Conservation (phyloP, 2,113 vertebrate genomes). For the Zosterops borbonicus region DNA sequence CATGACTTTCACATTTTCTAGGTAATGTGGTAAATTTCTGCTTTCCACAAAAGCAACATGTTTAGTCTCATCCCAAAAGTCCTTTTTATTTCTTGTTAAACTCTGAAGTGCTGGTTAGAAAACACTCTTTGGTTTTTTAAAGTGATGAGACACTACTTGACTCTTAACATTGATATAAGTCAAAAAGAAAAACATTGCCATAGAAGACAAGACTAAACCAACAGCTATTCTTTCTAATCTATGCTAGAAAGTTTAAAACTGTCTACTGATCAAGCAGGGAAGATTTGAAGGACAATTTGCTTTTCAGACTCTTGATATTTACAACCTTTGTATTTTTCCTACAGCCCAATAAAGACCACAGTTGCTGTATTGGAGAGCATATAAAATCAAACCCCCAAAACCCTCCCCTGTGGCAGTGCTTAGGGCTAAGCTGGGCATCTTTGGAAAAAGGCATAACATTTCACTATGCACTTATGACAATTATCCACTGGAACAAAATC, state of each 20-base stretch:
- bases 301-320: not conserved
- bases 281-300: not conserved
- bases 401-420: not conserved
- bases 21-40: not conserved
- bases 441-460: slow-evolving; percentile 28
- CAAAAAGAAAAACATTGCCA: not conserved
- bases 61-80: not conserved
- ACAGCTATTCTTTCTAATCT: not conserved
- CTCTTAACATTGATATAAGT: not conserved
- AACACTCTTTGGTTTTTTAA: not conserved
- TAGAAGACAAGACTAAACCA: not conserved
- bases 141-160: not conserved
- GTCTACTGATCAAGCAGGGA: not conserved
- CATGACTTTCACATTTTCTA: not conserved
- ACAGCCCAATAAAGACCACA: not conserved
- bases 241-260: not conserved
- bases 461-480: slow-evolving; percentile 19
- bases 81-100: not conserved
- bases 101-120: not conserved
- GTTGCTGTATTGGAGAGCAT: not conserved
- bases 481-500: slow-evolving; percentile 30
- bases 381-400: not conserved
- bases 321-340: not conserved
- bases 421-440: not conserved
- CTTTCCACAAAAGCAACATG: not conserved